These are phyloP conservation scores for Drosophila miranda DNA, from an alignment of 1,140 invertebrate species.

Conservation along the genomic window DNA sequence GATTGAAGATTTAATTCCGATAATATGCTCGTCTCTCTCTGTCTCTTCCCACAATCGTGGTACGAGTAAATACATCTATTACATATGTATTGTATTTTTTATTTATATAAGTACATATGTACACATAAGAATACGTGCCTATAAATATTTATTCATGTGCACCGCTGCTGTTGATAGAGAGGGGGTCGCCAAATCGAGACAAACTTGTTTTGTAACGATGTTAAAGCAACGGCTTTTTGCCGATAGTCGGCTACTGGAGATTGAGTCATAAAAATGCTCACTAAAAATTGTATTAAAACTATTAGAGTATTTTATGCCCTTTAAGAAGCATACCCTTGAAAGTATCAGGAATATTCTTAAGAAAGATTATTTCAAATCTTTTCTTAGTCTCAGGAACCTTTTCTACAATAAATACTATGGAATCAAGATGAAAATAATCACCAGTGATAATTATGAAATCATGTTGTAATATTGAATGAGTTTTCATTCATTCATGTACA, in stretches of 20 bases:
- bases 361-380: too few species aligned
- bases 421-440: too few species aligned
- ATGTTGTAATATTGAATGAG: too few species aligned
- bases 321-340: too few species aligned
- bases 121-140: not conserved
- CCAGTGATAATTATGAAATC: too few species aligned
- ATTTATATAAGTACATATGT: slow-evolving; percentile 2
- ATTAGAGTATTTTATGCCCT: too few species aligned
- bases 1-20: slow-evolving; percentile 47
- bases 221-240: slow-evolving; percentile 7
- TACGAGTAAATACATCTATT: not conserved
- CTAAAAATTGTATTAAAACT: too few species aligned
- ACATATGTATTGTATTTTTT: not conserved
- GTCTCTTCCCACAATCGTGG: not conserved
- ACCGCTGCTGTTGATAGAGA: slow-evolving; percentile 2
- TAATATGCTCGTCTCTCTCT: not conserved
- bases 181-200: not conserved
- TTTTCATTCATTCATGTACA: too few species aligned
- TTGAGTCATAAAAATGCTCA: not conserved
- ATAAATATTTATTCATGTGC: slow-evolving; percentile 32
- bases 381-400: too few species aligned
- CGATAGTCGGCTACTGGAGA: not conserved
- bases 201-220: slow-evolving; percentile 15
- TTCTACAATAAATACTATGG: too few species aligned
- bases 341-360: too few species aligned